Evolutionary conservation across 2,797 vertebrate species (phyloP).

Genomic region (Lepidocolaptes lacrymiger): DNA sequence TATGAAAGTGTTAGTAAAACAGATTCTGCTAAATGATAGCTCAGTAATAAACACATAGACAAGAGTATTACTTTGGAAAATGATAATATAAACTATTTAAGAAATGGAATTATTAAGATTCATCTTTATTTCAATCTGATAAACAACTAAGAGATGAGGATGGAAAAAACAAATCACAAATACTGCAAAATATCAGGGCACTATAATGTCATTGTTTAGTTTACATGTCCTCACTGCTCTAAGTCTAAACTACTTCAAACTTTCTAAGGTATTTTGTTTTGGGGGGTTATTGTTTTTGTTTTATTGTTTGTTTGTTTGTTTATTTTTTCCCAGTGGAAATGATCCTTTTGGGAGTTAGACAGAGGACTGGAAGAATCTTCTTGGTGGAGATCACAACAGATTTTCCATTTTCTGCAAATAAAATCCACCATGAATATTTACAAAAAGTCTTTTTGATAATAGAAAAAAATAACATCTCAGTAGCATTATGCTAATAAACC

Average conservation of each 20-base stretch:
- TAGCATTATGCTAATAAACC: neutral
- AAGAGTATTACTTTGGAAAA: slow-evolving; percentile 41
- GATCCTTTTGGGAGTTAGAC: neutral
- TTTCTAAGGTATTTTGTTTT: neutral
- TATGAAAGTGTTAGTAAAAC: slow-evolving; percentile 46
- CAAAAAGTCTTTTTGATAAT: neutral
- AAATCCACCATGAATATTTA: neutral
- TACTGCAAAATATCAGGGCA: neutral
- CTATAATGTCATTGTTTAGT: neutral
- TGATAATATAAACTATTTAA: slow-evolving; percentile 4
- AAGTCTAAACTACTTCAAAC: neutral
- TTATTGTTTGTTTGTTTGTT: neutral
- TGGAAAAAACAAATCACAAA: neutral
- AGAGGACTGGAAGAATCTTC: neutral
- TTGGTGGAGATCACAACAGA: neutral
- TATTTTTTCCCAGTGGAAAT: neutral
- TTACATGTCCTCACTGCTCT: neutral
- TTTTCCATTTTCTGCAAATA: neutral
- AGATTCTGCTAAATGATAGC: slow-evolving; percentile 14
- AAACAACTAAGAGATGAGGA: neutral
- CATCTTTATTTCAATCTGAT: slow-evolving; percentile 41
- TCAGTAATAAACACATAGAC: slow-evolving; percentile 30
- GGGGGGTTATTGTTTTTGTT: rapidly evolving
- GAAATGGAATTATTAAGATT: slow-evolving; percentile 35
- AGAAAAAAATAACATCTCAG: neutral